Evolutionary conservation across 30 jellyfish, hydroid and myxozoan species (phyloP).

Genomic region (Pelagia noctiluca): DNA sequence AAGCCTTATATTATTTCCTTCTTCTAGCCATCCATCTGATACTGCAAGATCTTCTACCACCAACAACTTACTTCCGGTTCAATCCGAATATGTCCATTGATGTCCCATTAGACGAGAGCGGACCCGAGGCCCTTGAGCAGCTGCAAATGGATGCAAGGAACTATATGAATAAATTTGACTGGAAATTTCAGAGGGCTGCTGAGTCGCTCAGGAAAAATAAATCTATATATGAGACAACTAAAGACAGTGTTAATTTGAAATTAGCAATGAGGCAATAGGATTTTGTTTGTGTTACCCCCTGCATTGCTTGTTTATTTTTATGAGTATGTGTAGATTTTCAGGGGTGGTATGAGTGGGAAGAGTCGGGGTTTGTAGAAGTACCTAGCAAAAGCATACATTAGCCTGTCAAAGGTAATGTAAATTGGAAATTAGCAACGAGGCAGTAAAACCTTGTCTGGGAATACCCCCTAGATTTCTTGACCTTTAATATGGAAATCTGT

Average conservation of each 20-base stretch:
- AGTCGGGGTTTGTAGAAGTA: too few species aligned
- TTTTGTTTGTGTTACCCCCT: background rate
- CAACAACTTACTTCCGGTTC: conserved; percentile 73
- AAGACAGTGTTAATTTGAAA: conserved; percentile 28
- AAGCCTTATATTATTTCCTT: background rate
- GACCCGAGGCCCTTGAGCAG: conserved; percentile 64
- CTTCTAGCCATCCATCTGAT: conserved; percentile 72
- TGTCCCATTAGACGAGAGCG: conserved; percentile 82
- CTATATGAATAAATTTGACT: conserved; percentile 76
- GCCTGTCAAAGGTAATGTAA: too few species aligned
- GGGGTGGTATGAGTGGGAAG: too few species aligned
- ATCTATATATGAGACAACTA: conserved; percentile 26
- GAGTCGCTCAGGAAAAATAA: conserved; percentile 65
- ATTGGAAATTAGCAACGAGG: too few species aligned
- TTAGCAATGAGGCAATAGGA: conserved; percentile 43
- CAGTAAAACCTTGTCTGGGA: too few species aligned
- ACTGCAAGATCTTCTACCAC: conserved; percentile 77
- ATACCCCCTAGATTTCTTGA: too few species aligned
- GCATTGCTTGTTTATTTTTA: background rate
- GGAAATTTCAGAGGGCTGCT: conserved; percentile 80
- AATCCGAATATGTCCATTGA: conserved; percentile 82
- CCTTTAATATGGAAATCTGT: too few species aligned
- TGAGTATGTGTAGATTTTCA: too few species aligned
- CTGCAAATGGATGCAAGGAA: conserved; percentile 77
- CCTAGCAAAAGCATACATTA: too few species aligned